Conservation (phyloP, 2,113 vertebrate species). For the Pangasianodon gigas region DNA sequence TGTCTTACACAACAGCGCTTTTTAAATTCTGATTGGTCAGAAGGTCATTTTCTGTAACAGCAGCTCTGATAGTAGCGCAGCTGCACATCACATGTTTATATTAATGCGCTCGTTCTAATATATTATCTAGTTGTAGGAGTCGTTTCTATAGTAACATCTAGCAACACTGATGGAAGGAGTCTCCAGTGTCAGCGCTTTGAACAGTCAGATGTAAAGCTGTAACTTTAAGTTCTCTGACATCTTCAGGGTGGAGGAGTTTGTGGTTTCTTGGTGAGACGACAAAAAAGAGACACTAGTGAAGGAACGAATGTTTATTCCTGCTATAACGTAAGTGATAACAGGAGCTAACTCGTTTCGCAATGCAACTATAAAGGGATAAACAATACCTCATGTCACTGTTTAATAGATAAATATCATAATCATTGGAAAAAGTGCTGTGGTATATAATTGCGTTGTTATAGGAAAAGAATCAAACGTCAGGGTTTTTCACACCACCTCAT, state of each 20-base stretch:
- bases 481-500: not conserved
- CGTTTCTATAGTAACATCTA: too few species aligned
- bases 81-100: too few species aligned
- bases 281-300: too few species aligned
- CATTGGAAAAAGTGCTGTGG: not conserved
- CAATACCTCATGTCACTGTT: not conserved
- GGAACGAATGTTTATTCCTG: too few species aligned
- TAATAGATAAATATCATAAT: not conserved
- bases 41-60: not conserved
- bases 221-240: too few species aligned
- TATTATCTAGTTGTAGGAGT: too few species aligned
- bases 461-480: not conserved
- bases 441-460: not conserved
- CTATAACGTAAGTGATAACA: too few species aligned
- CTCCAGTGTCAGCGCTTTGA: not conserved
- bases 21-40: not conserved
- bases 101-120: too few species aligned
- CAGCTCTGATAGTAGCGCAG: not conserved
- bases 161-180: not conserved
- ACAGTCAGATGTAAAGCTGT: too few species aligned
- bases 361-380: not conserved
- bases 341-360: not conserved
- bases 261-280: too few species aligned
- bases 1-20: not conserved
- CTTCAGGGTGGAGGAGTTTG: too few species aligned